Evolutionary conservation across 2,797 vertebrate genomes (phyloP), one percentile per base, ranked within the genome.

Genomic region (Pseudopleuronectes americanus): DNA sequence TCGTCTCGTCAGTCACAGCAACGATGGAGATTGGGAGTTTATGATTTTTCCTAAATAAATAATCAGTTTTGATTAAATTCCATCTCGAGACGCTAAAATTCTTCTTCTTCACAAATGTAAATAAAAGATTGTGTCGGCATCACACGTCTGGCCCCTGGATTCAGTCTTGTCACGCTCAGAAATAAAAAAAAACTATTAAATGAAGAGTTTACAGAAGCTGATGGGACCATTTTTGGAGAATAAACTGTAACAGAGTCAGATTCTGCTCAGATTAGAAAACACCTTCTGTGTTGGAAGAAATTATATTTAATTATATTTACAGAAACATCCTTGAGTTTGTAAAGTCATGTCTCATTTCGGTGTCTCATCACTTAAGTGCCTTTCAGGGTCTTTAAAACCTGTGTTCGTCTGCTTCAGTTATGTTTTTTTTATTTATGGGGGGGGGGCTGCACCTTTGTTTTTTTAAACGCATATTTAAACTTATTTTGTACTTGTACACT

Each of bases 341-440:
- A 7, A 55, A 55, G 3, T 60, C 73, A 70, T 33, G 28, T 51
- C 68, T 84, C n/a, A 49, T 74, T 63, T 85, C 52, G 45, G 69
- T 74, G 73, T 33, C 60, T 71, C 63, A n/a, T 89, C 60, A 80
- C 84, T 84, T 63, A 92, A 92, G 91, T 92, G 91, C 91, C 92
- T 92, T 91, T 86, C 71, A 66, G 74, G 84, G 87, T 77, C 68
- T 83, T 87, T 90, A 70, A 70, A 86, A 78, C 80, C 66, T 81
- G 57, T 80, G 57, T 84, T 79, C 16, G 16, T 63, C 64, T 47
- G 4, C 56, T 28, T 76, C 21, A 3, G 26, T 36, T 57, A 6
- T 43, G 16, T 0, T 62, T 62, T 19, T 51, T 51, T 61, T 8
- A 13, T 56, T 45, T 4, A 45, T 7, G 43, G 43, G 43, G 43